Conservation (phyloP, 1,140 invertebrate genomes). For the Acyrthosiphon pisum region DNA sequence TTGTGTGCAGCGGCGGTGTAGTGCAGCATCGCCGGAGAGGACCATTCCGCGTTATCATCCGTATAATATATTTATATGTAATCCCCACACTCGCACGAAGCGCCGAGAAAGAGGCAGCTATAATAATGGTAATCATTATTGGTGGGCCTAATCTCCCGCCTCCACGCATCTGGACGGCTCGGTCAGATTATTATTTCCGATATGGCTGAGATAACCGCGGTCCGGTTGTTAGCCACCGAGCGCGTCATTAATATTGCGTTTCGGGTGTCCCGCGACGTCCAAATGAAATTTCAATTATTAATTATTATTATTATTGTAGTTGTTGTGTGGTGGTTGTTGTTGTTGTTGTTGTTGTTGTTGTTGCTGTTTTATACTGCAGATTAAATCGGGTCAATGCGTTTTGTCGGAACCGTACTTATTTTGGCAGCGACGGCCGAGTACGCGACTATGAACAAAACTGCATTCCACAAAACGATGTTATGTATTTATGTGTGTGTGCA, state of each 20-base stretch:
- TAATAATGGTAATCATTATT: not conserved
- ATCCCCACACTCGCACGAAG: not conserved
- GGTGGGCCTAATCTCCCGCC: not conserved
- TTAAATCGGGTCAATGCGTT: not conserved
- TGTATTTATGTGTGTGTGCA: not conserved
- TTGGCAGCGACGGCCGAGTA: no score
- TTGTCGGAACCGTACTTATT: not conserved
- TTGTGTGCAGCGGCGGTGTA: no score
- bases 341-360: no score
- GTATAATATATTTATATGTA: no score
- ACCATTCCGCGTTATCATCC: no score
- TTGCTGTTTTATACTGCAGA: not conserved
- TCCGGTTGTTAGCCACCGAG: not conserved
- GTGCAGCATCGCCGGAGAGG: no score
- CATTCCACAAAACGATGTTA: not conserved
- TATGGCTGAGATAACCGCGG: not conserved
- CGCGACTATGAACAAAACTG: not conserved
- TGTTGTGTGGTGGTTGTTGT: not conserved
- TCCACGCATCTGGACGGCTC: not conserved
- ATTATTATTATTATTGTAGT: no score
- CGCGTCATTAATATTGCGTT: constrained; percentile 23
- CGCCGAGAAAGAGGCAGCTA: not conserved
- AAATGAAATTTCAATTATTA: constrained; percentile 25
- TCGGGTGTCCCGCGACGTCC: not conserved
- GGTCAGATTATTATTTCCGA: not conserved